phyloP scores from a whole-genome alignment of 1,140 invertebrate species.

The Polypedilum pembai region DNA sequence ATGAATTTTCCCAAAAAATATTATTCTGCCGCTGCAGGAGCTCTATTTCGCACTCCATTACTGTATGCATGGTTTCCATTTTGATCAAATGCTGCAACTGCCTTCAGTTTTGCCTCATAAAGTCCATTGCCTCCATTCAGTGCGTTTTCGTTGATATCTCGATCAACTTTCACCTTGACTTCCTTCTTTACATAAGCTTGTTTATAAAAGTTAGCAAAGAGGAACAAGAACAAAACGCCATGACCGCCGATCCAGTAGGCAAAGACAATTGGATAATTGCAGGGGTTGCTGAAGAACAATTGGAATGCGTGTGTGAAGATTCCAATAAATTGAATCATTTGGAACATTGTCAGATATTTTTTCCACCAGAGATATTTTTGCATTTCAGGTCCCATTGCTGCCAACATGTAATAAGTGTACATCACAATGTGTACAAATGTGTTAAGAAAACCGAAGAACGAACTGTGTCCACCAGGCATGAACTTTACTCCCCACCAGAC shows the following conservation, averaged over 20 bases:
- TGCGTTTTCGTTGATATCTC: neutral
- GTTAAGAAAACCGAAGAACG: constrained; percentile 69
- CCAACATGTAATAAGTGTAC: constrained; percentile 78
- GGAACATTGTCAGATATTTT: constrained; percentile 72
- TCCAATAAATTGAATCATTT: constrained; percentile 72
- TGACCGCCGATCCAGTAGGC: constrained; percentile 58
- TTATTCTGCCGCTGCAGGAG: neutral
- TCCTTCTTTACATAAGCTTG: constrained; percentile 47
- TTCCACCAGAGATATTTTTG: constrained; percentile 87
- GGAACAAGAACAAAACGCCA: constrained; percentile 61
- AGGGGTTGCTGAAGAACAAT: constrained; percentile 63
- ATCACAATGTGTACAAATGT: constrained; percentile 80
- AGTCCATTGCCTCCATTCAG: neutral
- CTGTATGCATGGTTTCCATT: neutral
- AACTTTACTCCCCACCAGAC: constrained; percentile 85
- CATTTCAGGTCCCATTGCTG: constrained; percentile 67
- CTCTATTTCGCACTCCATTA: constrained; percentile 6
- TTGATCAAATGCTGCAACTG: neutral
- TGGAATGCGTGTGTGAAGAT: constrained; percentile 69
- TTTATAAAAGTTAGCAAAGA: constrained; percentile 64
- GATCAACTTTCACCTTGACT: constrained; percentile 33
- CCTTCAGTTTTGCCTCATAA: neutral
- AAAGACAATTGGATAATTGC: constrained; percentile 64
- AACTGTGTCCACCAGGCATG: constrained; percentile 56
- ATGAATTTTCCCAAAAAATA: too few species aligned